Evolutionary conservation across 2,888 invertebrate species (phyloP).

Genomic region (Trissolcus brochymenae): DNA sequence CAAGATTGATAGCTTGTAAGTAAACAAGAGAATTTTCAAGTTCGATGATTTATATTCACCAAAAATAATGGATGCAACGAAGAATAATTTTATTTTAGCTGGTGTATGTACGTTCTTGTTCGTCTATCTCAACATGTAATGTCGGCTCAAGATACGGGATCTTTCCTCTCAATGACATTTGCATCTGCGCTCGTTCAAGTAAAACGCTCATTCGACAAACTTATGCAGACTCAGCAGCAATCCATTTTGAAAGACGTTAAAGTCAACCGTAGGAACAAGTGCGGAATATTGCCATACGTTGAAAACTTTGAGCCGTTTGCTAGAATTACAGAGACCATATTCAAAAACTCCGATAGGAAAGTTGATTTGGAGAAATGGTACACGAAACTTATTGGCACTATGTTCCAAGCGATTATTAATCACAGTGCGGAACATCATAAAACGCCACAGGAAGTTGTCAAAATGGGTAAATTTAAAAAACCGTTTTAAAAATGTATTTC

Average conservation of each 20-base stretch:
- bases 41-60: not conserved
- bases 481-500: not conserved
- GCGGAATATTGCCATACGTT: conserved; percentile 93
- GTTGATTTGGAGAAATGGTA: conserved; percentile 96
- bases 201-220: conserved; percentile 93
- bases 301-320: conserved; percentile 93
- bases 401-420: conserved; percentile 88
- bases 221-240: conserved; percentile 89
- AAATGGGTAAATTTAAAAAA: conserved; percentile 82
- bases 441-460: conserved; percentile 93
- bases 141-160: conserved; percentile 90
- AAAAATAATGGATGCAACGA: no score
- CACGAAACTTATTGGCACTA: conserved; percentile 85
- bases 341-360: conserved; percentile 89
- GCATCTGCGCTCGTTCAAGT: conserved; percentile 91
- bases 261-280: conserved; percentile 86
- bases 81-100: conserved; percentile 78
- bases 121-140: conserved; percentile 94
- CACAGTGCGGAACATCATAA: conserved; percentile 91
- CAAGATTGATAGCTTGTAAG: conserved; percentile 92
- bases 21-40: conserved; percentile 63
- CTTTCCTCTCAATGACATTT: conserved; percentile 91
- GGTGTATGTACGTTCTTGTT: conserved; percentile 95
- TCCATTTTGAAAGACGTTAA: conserved; percentile 86
- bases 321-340: conserved; percentile 89